Evolutionary conservation across 2,797 vertebrate genomes (phyloP), one percentile per base, ranked within the genome.

Genomic region (Gobionotothen gibberifrons): DNA sequence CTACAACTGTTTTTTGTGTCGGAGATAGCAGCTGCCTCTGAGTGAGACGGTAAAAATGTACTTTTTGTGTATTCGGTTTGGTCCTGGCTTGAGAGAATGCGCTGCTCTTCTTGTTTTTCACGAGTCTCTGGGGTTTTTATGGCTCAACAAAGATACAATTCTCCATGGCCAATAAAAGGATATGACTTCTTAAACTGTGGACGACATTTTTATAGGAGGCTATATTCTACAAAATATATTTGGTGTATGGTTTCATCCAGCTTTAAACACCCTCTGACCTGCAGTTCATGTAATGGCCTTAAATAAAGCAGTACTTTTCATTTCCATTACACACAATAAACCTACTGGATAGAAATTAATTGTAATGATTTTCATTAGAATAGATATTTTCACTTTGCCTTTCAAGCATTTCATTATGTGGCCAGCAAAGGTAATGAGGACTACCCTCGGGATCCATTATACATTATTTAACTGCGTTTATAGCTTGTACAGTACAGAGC

Each of bases 381-480:
- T 63, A 68, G 42, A 40, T 58, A 49, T 78, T 81, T 84, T 75
- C 43, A 52, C 54, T 69, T 81, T 58, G 40, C 44, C 43, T 55
- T 54, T 57, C 42, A 63, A 76, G 64, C 56, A 46, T 83, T 82
- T 86, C 49, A 81, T 84, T 78, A 76, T 21, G 42, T 73, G 74
- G 73, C 74, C 58, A 14, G 63, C 21, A 21, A 39, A 21, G 54
- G 53, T 81, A 79, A 79, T 58, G 56, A 63, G 42, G 75, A 75
- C 72, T 77, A 74, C 79, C 80, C 62, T 22, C 15, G 60, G 58
- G 87, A 73, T 58, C 61, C 61, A 64, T 86, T 48, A 61, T 70
- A 67, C 64, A 72, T 83, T 81, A 85, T 85, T 83, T 82, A 86
- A 66, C 22, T 64, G 72, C 16, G 12, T 61, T 76, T 76, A 43